Evolutionary conservation across 2,888 invertebrate genomes (phyloP), one percentile per base, ranked within the genome.

Genomic region (Hydriomena furcata): DNA sequence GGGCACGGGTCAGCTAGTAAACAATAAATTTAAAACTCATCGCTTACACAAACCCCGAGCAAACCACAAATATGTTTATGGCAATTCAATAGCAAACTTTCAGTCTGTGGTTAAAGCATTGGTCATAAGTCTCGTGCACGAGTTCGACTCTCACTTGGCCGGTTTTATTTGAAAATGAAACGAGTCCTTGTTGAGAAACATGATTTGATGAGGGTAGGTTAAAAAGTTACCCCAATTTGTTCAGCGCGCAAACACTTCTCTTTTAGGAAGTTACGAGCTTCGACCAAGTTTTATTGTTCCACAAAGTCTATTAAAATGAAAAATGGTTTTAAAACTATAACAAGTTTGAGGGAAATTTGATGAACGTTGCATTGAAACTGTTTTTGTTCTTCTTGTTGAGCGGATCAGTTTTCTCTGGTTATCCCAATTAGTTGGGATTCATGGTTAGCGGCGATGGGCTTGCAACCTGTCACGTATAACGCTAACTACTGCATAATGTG

Each of bases 221-320:
- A 73, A 75, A 77, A 77, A 76, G 71, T 76, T 75, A 64, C 66
- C 56, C 63, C 67, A 70, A 68, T 74, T 73, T 72, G 66, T 69
- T 65, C 59, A 57, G 59, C 53, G 60, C 61, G 65, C 61, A 61
- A 64, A 66, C 63, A 60, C 65, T 67, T 60, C 40, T 10, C 11
- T 36, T 24, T 69, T 65, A 61, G 58, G 31, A 60, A 73, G 60
- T 71, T 70, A 54, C 42, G 37, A 59, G 55, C 55, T 62, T 55
- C 60, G 54, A 1, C 40, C 48, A 48, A 58, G 50, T 60, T 62
- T 50, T 50, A 55, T 58, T 55, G 45, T 60, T 25, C 49, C 21
- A 49, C 50, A 10, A 37, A 49, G 49, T 55, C 35, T 48, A 55
- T 53, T 58, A 52, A 40, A 54, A 37, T 52, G 52, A 52, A 55